phyloP scores from a whole-genome alignment of 2,797 vertebrate species.

The Clangula hyemalis region DNA sequence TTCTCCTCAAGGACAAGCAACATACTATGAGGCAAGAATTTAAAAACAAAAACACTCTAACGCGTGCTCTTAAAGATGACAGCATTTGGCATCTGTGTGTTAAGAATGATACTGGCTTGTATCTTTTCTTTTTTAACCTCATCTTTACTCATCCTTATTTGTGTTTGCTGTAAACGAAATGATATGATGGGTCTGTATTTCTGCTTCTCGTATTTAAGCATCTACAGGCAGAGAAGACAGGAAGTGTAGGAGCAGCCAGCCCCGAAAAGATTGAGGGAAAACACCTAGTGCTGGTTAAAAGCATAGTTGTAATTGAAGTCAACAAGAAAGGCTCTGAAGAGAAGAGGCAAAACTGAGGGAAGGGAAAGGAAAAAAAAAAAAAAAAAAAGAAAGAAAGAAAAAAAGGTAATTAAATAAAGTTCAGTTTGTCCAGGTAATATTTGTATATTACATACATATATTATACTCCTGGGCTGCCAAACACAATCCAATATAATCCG shows the following conservation, averaged over 20 bases:
- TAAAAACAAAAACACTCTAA: neutral
- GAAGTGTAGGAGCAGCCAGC: neutral
- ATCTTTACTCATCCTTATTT: neutral
- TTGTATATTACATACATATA: neutral
- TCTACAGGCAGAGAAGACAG: neutral
- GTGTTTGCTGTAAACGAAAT: neutral
- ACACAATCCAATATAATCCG: conserved; percentile 6
- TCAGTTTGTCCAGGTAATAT: neutral
- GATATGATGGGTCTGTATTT: neutral
- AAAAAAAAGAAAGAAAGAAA: neutral
- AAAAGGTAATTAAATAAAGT: neutral
- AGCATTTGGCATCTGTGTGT: neutral
- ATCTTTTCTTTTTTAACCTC: neutral
- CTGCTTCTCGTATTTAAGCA: neutral
- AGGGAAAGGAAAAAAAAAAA: neutral
- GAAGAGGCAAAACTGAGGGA: neutral
- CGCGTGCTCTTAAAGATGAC: neutral
- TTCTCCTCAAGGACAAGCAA: neutral
- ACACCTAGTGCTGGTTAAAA: neutral
- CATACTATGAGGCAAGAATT: neutral
- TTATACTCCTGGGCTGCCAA: neutral
- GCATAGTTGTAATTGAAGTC: neutral
- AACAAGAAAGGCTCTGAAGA: neutral
- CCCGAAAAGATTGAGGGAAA: neutral
- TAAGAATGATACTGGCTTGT: neutral